phyloP scores from a whole-genome alignment of 2,113 vertebrate species.

The Sylvietta virens region DNA sequence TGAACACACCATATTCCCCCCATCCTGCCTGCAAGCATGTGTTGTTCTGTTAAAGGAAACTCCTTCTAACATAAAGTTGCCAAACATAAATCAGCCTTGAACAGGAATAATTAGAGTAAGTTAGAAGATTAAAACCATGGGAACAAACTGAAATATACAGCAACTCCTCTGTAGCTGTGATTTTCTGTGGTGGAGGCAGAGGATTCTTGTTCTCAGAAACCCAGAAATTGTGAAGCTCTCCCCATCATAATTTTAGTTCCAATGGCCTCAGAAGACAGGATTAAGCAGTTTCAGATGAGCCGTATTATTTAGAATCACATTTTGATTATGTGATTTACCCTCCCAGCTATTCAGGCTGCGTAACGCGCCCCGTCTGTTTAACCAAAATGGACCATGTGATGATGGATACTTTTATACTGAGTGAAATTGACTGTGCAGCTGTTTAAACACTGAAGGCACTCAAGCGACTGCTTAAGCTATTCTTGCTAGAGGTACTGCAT shows the following conservation, averaged over 20 bases:
- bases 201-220: background rate
- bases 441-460: slow-evolving; percentile 2
- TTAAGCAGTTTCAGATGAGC: background rate
- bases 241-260: background rate
- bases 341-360: background rate
- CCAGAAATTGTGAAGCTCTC: background rate
- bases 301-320: background rate
- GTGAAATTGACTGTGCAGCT: slow-evolving; percentile 7
- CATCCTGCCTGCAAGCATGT: background rate
- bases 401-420: background rate
- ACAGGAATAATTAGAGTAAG: background rate
- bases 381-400: background rate
- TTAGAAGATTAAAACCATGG: slow-evolving; percentile 10
- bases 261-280: background rate
- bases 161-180: background rate
- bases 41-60: background rate
- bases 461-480: background rate
- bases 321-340: background rate
- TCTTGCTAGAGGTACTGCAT: background rate
- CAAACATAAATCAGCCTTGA: background rate
- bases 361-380: background rate
- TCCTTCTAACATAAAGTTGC: background rate
- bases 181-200: background rate
- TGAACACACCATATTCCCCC: background rate
- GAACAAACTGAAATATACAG: background rate